Conservation (phyloP, 2,888 invertebrate genomes). For the Azorinus chamasolen region DNA sequence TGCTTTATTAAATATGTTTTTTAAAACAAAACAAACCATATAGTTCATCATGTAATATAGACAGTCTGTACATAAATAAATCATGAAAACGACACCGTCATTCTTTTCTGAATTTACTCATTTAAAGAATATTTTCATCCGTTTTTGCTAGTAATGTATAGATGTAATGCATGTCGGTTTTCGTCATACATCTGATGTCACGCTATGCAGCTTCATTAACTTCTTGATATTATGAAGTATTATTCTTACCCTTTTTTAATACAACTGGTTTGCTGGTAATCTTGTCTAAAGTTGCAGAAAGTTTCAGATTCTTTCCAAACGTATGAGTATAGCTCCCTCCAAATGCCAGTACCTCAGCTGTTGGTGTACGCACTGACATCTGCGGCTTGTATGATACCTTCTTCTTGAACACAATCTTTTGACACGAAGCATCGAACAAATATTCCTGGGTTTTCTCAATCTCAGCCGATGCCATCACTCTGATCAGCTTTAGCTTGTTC, state of each 20-base stretch:
- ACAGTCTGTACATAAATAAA: no score
- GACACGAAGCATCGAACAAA: slow-evolving; percentile 56
- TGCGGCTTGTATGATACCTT: slow-evolving; percentile 60
- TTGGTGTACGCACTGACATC: slow-evolving; percentile 57
- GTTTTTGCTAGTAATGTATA: no score
- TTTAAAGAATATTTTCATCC: no score
- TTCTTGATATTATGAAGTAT: no score
- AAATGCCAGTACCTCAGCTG: slow-evolving; percentile 51
- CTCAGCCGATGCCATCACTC: slow-evolving; percentile 48
- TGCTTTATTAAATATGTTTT: no score
- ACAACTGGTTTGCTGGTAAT: slow-evolving; percentile 55
- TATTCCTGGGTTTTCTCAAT: slow-evolving; percentile 42
- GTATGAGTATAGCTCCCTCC: slow-evolving; percentile 63
- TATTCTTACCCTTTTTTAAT: slow-evolving; percentile 19
- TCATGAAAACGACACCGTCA: no score
- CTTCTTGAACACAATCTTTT: slow-evolving; percentile 55
- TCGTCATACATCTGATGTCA: no score
- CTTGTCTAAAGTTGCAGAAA: slow-evolving; percentile 62
- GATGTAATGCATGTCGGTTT: no score
- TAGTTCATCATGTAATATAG: no score
- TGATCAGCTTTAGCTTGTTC: slow-evolving; percentile 55
- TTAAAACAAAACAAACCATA: no score
- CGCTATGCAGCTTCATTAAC: no score
- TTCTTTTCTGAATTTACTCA: no score
- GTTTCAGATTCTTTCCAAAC: slow-evolving; percentile 55